Evolutionary conservation across 2,888 invertebrate species (phyloP).

Genomic region (Epirrhoe tristata): DNA sequence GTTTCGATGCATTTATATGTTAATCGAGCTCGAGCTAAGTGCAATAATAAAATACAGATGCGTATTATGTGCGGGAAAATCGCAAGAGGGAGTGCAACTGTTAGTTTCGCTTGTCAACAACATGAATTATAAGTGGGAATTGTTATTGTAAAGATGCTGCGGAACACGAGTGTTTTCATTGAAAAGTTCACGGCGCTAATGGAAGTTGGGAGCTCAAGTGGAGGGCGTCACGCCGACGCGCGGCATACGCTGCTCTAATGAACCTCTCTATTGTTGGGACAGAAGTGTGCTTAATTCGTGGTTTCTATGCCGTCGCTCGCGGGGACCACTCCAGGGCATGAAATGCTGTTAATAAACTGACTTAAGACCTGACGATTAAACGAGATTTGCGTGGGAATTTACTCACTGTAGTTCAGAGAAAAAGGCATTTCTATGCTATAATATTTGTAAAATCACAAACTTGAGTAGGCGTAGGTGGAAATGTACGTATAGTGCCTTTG

Average conservation of each 20-base stretch:
- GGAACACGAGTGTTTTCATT: conserved; percentile 76
- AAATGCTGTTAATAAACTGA: conserved; percentile 63
- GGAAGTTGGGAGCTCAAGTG: conserved; percentile 52
- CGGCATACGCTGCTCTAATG: conserved; percentile 80
- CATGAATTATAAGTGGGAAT: conserved; percentile 80
- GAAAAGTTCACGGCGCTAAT: conserved; percentile 74
- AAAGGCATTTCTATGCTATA: too few species aligned
- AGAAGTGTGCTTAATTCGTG: conserved; percentile 77
- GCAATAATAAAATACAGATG: conserved; percentile 74
- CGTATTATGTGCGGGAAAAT: conserved; percentile 60
- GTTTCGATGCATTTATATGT: conserved; percentile 42
- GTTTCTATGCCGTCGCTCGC: conserved; percentile 58
- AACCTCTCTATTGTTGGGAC: conserved; percentile 77
- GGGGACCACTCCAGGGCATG: conserved; percentile 60
- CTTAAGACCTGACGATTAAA: conserved; percentile 45
- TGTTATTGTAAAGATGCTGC: conserved; percentile 74
- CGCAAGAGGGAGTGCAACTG: conserved; percentile 55
- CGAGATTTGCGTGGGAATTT: too few species aligned
- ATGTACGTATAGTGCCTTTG: too few species aligned
- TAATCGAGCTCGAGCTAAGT: conserved; percentile 40
- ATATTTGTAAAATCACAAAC: too few species aligned
- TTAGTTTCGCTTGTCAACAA: conserved; percentile 78
- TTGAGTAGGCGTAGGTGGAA: too few species aligned
- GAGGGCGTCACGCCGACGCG: conserved; percentile 79
- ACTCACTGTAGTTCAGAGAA: too few species aligned